These are phyloP conservation scores for Megastigmus dorsalis DNA, from an alignment of 2,888 invertebrate species.

Conservation along the genomic window DNA sequence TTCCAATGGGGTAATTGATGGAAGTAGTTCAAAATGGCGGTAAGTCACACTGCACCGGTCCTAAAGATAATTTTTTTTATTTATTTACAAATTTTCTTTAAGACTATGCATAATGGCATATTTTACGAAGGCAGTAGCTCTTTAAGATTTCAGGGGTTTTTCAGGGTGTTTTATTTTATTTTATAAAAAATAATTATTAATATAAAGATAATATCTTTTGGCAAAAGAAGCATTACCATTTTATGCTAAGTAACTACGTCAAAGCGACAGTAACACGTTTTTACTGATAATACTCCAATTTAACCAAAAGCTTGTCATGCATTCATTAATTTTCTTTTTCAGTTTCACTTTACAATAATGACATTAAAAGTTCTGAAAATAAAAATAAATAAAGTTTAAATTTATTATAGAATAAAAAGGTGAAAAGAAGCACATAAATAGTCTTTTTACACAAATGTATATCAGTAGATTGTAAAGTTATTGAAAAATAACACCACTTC, in stretches of 20 bases:
- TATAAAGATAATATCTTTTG: slow-evolving; percentile 41
- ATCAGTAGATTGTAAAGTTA: slow-evolving; percentile 13
- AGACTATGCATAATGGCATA: slow-evolving; percentile 56
- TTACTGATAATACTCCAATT: slow-evolving; percentile 39
- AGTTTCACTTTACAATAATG: slow-evolving; percentile 10
- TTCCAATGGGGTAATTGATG: slow-evolving; percentile 71
- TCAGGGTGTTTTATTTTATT: slow-evolving; percentile 55
- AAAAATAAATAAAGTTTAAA: slow-evolving; percentile 24
- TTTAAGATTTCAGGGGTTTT: slow-evolving; percentile 57
- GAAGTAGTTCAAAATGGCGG: slow-evolving; percentile 75
- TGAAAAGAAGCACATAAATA: slow-evolving; percentile 42
- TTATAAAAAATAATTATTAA: slow-evolving; percentile 39
- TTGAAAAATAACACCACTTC: slow-evolving; percentile 29
- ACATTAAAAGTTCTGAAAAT: slow-evolving; percentile 24
- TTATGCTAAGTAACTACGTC: slow-evolving; percentile 47
- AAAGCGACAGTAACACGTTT: slow-evolving; percentile 45
- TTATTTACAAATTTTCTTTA: slow-evolving; percentile 47
- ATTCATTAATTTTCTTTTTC: slow-evolving; percentile 24
- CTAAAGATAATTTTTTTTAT: slow-evolving; percentile 50
- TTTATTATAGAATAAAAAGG: slow-evolving; percentile 12
- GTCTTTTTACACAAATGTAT: slow-evolving; percentile 26
- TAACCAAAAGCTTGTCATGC: slow-evolving; percentile 50
- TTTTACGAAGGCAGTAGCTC: slow-evolving; percentile 56
- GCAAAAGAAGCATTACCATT: slow-evolving; percentile 50
- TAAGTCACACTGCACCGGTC: slow-evolving; percentile 65